These are phyloP conservation scores for Hippocampus barbouri DNA, from an alignment of 2,113 vertebrate genomes.

Conservation along the genomic window DNA sequence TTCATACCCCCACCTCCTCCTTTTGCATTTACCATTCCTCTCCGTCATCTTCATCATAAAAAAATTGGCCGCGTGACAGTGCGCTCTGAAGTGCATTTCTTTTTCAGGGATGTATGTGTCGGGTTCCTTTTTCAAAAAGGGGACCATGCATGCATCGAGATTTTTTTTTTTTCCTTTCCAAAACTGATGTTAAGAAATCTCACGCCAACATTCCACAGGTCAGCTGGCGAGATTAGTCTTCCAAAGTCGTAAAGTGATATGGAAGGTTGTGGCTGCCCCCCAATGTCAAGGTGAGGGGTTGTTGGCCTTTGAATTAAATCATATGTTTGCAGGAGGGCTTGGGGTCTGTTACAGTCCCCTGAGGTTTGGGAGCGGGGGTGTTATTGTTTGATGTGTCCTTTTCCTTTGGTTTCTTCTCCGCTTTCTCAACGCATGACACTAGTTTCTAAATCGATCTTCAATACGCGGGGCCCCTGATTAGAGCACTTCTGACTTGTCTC, in stretches of 20 bases:
- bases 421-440: constrained; percentile 30
- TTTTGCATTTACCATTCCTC: constrained; percentile 25
- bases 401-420: constrained; percentile 30
- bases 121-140: constrained; percentile 18
- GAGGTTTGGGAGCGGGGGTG: constrained; percentile 34
- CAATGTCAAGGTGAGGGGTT: constrained; percentile 59
- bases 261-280: constrained; percentile 40
- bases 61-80: neutral
- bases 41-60: constrained; percentile 11
- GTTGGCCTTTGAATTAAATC: constrained; percentile 55
- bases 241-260: constrained; percentile 57
- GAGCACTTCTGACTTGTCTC: neutral
- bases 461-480: neutral
- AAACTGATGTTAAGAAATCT: constrained; percentile 42
- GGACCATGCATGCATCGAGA: constrained; percentile 16
- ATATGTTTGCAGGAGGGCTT: constrained; percentile 51
- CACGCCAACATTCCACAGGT: constrained; percentile 48
- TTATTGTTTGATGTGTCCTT: constrained; percentile 48
- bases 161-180: constrained; percentile 20
- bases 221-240: constrained; percentile 50
- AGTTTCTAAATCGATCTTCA: constrained; percentile 23
- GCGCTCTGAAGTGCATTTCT: neutral
- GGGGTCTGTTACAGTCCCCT: constrained; percentile 30
- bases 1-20: constrained; percentile 31
- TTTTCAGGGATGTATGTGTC: constrained; percentile 9